phyloP scores from a whole-genome alignment of 30 jellyfish, hydroid and myxozoan genomes.

The Cassiopea andromeda region DNA sequence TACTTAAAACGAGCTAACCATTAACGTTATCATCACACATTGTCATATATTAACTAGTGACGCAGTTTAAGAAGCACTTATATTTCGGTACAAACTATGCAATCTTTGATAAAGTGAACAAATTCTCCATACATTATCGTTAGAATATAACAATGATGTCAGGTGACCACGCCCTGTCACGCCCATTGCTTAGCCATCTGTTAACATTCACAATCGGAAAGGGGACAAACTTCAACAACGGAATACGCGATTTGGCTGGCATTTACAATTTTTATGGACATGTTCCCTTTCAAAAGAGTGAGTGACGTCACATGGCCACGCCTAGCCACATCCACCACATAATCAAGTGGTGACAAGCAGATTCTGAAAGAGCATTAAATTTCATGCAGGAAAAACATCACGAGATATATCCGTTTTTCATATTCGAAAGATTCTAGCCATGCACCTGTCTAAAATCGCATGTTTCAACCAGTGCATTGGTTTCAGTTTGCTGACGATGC shows the following conservation, averaged over 20 bases:
- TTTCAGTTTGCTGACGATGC: too few relatives aligned
- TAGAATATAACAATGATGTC: conserved; percentile 32
- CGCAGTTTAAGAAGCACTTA: conserved; percentile 9
- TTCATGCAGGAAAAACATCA: conserved; percentile 39
- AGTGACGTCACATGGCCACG: conserved; percentile 34
- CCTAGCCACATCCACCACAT: not conserved
- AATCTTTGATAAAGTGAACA: conserved; percentile 11
- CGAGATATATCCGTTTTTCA: conserved; percentile 45
- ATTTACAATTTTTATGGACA: conserved; percentile 15
- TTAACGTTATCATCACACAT: conserved; percentile 29
- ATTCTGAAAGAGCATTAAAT: conserved; percentile 65
- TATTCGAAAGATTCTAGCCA: conserved; percentile 57
- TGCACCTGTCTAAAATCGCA: conserved; percentile 11
- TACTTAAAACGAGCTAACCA: conserved; percentile 10
- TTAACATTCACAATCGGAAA: conserved; percentile 12
- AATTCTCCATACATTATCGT: not conserved
- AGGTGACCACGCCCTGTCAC: conserved; percentile 28
- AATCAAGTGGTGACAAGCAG: conserved; percentile 57
- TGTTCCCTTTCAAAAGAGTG: conserved; percentile 34
- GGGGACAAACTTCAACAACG: conserved; percentile 22
- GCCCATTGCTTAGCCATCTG: conserved; percentile 10
- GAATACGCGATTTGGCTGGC: not conserved
- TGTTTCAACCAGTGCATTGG: too few relatives aligned
- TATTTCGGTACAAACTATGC: conserved; percentile 35
- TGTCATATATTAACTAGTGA: conserved; percentile 30